Conservation (phyloP, 2,797 vertebrate species). For the Sebastolobus alascanus region DNA sequence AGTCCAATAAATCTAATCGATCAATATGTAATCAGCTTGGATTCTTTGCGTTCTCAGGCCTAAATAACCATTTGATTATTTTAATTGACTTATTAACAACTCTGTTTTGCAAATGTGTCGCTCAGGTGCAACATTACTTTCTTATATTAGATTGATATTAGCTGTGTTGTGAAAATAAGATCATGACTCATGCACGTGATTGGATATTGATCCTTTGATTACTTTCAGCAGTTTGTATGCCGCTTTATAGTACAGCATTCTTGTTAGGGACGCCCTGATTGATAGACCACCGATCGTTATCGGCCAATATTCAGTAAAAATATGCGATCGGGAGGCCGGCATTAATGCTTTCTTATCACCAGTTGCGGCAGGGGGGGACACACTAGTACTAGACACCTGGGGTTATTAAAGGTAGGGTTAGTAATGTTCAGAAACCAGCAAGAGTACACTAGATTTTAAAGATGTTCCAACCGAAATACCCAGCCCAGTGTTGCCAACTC, state of each 20-base stretch:
- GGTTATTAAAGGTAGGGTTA: too few relatives aligned
- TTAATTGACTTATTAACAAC: neutral
- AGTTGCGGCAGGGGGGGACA: too few relatives aligned
- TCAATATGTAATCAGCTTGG: neutral
- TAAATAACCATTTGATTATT: neutral
- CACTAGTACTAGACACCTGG: too few relatives aligned
- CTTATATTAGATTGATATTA: neutral
- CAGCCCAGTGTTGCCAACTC: too few relatives aligned
- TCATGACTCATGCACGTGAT: neutral
- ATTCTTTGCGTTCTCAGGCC: neutral
- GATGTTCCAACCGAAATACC: too few relatives aligned
- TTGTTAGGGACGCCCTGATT: too few relatives aligned
- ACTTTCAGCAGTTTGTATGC: conserved; percentile 3
- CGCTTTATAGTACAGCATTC: neutral
- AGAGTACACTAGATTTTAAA: too few relatives aligned
- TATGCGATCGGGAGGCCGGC: too few relatives aligned
- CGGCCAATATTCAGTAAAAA: too few relatives aligned
- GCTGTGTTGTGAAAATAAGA: conserved; percentile 6
- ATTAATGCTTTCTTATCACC: too few relatives aligned
- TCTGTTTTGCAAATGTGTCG: neutral
- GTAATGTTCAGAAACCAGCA: too few relatives aligned
- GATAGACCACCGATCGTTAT: too few relatives aligned
- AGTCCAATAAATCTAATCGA: neutral
- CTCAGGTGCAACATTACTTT: neutral
- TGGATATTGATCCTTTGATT: conserved; percentile 10